Conservation (phyloP, 1,140 invertebrate genomes). For the Meloidogyne exigua region DNA sequence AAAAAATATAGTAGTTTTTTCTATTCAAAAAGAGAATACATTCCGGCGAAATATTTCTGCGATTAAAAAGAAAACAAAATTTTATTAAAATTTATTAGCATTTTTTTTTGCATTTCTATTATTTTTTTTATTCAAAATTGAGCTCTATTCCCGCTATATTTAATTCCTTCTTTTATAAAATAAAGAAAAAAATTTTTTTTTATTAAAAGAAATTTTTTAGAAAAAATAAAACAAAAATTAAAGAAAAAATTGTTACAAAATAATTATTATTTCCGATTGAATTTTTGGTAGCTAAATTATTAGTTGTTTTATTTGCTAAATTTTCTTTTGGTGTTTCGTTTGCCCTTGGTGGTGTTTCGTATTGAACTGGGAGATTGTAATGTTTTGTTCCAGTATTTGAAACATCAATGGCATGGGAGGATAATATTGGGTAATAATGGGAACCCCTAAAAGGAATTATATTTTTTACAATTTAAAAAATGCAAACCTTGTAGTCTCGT, state of each 20-base stretch:
- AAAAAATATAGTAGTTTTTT: not conserved
- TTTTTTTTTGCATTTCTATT: no score
- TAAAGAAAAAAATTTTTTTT: no score
- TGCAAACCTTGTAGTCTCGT: conserved; percentile 39
- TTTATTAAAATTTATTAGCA: no score
- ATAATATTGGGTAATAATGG: conserved; percentile 55
- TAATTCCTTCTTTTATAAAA: no score
- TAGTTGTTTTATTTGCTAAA: not conserved
- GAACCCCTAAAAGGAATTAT: conserved; percentile 1
- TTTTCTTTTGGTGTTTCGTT: not conserved
- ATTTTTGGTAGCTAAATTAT: not conserved
- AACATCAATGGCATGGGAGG: conserved; percentile 47
- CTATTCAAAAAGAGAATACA: conserved; percentile 4
- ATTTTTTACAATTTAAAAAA: not conserved
- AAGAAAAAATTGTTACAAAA: not conserved
- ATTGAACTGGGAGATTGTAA: conserved; percentile 45
- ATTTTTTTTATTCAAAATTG: no score
- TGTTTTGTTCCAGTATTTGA: conserved; percentile 44
- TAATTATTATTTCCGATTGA: no score
- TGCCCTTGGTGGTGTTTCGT: conserved; percentile 19
- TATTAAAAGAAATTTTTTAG: not conserved
- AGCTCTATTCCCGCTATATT: no score
- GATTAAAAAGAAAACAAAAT: no score
- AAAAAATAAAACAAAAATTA: conserved; percentile 1
- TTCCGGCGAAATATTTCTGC: no score